Conservation (phyloP, 2,113 vertebrate genomes). For the Peromyscus maniculatus region DNA sequence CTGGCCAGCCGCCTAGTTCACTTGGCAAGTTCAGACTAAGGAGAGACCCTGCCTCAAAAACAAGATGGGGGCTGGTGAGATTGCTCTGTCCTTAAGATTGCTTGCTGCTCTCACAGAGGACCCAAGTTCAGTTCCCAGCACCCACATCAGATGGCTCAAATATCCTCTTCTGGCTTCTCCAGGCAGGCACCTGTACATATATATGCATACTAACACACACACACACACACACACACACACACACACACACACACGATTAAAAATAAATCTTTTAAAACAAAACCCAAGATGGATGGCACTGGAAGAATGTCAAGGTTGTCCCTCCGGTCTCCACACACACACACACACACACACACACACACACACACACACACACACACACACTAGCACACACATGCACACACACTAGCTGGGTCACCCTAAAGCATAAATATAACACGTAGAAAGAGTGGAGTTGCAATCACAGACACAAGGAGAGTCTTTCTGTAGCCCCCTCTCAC, state of each 20-base stretch:
- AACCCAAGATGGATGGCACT: background rate
- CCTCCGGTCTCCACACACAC: background rate
- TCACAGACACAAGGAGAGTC: background rate
- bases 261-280: background rate
- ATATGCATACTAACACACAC: background rate
- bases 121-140: background rate
- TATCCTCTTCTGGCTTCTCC: background rate
- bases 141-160: background rate
- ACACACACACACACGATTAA: background rate
- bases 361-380: too few relatives aligned
- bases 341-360: too few relatives aligned
- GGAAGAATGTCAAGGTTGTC: background rate
- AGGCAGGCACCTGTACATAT: background rate
- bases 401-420: too few relatives aligned
- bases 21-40: background rate
- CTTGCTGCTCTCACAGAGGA: background rate
- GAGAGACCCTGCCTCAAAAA: background rate
- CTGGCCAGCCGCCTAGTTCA: background rate
- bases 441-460: background rate
- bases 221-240: background rate
- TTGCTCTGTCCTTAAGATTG: background rate
- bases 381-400: background rate
- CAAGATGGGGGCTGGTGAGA: background rate
- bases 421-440: background rate
- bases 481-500: background rate